These are phyloP conservation scores for Zootoca vivipara DNA, from an alignment of 2,113 vertebrate genomes.

Conservation along the genomic window DNA sequence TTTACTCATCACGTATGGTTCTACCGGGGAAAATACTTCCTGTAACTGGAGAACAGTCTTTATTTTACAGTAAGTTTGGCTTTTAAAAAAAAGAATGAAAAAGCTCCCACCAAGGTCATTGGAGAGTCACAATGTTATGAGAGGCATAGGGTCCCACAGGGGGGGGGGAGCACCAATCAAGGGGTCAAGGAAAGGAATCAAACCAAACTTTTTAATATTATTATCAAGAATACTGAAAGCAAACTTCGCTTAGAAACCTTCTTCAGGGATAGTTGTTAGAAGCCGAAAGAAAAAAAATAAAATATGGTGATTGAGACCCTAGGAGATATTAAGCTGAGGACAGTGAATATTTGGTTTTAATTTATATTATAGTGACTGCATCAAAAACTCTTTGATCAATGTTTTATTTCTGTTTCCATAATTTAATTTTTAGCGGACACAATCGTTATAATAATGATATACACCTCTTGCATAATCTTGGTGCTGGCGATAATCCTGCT, in stretches of 20 bases:
- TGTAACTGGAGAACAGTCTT: constrained; percentile 38
- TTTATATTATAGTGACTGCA: background rate
- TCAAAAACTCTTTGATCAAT: background rate
- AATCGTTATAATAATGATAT: constrained; percentile 70
- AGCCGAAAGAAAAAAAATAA: too few relatives aligned
- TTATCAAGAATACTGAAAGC: background rate
- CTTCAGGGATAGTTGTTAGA: background rate
- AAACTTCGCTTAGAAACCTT: background rate
- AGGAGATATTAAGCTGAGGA: background rate
- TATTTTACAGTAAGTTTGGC: constrained; percentile 64
- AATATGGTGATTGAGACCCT: background rate
- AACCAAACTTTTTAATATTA: background rate
- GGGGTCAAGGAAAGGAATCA: background rate
- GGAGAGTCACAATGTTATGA: background rate
- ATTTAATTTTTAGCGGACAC: constrained; percentile 77
- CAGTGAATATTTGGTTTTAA: background rate
- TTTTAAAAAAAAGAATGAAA: background rate
- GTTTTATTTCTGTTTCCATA: constrained; percentile 29
- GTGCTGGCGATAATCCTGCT: constrained; percentile 76
- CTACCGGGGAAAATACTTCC: constrained; percentile 50
- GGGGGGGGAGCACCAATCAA: too few relatives aligned
- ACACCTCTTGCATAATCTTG: constrained; percentile 73
- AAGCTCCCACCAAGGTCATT: background rate
- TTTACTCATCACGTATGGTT: constrained; percentile 51
- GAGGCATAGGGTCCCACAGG: too few relatives aligned